These are phyloP conservation scores for Darevskia nairensis DNA, from an alignment of 2,797 vertebrate species.

Conservation along the genomic window DNA sequence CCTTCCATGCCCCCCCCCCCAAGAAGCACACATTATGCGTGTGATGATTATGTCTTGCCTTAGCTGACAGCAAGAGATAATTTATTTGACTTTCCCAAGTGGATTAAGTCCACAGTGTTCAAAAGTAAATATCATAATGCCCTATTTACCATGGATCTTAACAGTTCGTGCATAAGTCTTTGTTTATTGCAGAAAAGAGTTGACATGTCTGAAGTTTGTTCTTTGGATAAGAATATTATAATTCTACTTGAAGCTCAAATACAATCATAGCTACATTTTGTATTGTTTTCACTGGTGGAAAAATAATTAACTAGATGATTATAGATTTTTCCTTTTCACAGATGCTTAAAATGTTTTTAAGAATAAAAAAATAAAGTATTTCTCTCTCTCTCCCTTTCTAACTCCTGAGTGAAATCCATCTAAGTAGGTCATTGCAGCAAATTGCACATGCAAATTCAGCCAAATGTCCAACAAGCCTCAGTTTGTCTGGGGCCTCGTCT, in stretches of 20 bases:
- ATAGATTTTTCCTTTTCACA: slow-evolving; percentile 43
- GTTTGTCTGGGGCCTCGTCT: neutral
- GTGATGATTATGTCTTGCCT: slow-evolving; percentile 33
- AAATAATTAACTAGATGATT: slow-evolving; percentile 50
- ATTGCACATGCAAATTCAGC: neutral
- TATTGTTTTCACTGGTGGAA: slow-evolving; percentile 45
- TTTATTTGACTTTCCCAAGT: slow-evolving; percentile 59
- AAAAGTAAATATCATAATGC: slow-evolving; percentile 57
- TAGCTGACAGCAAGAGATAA: slow-evolving; percentile 49
- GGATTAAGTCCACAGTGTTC: slow-evolving; percentile 57
- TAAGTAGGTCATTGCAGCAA: slow-evolving; percentile 58
- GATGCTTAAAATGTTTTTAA: slow-evolving; percentile 39
- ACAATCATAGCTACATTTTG: slow-evolving; percentile 41
- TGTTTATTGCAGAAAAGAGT: slow-evolving; percentile 42
- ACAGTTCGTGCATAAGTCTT: slow-evolving; percentile 50
- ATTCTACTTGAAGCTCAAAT: slow-evolving; percentile 57
- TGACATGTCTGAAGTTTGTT: slow-evolving; percentile 48
- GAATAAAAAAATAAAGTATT: slow-evolving; percentile 3
- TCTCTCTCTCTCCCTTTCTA: too few species aligned
- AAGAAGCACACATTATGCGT: slow-evolving; percentile 13
- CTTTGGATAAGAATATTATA: slow-evolving; percentile 59
- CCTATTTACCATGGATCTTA: slow-evolving; percentile 61
- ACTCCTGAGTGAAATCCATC: slow-evolving; percentile 1
- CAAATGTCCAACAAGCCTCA: neutral
- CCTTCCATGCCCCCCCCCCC: slow-evolving; percentile 21